Evolutionary conservation across 1,140 invertebrate species (phyloP), one percentile per base, ranked within the genome.

Genomic region (Aricia agestis): DNA sequence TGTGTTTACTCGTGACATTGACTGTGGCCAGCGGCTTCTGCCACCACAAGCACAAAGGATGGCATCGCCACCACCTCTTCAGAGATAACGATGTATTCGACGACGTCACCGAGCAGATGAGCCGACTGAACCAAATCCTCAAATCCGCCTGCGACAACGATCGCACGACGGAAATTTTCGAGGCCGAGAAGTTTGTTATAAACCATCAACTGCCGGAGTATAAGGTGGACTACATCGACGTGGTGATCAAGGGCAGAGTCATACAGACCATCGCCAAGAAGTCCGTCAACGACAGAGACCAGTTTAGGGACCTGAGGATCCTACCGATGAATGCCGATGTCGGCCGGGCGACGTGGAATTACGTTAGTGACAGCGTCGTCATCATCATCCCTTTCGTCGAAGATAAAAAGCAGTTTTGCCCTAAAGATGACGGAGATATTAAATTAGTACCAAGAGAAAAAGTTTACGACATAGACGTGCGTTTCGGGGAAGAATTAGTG

Each of bases 151-250:
- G 59, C 19, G 25, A 10, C 59, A 63, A 10, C 19, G 18, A 19
- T 25, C 18, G 3, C 18, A 63, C 59, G 2, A 18, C 10, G 10
- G 59, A 63, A 25, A 10, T 2, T 19, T 63, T 63, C 18, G 18
- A 19, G 7, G 6, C 0, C 6, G 17, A 63, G 7, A 18, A 63
- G 19, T 63, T 19, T 25, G 18, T 63, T 11, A 18, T 63, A 25
- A 11, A 7, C 18, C 59, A 63, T 19, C 10, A 10, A 11, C 18
- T 63, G 18, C 76, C 70, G 52, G n/a, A 36, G 45, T 66, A 57
- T 63, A 61, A 59, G 72, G 66, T 67, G 69, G 68, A 68, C 65
- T 71, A 67, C 31, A 61, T 63, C 10, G 59, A 63, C 10, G 59
- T 63, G 18, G 18, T 25, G 4, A 63, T 63, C 18, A 63, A 63